Evolutionary conservation across 2,888 invertebrate species (phyloP).

Genomic region (Lymantria dispar): DNA sequence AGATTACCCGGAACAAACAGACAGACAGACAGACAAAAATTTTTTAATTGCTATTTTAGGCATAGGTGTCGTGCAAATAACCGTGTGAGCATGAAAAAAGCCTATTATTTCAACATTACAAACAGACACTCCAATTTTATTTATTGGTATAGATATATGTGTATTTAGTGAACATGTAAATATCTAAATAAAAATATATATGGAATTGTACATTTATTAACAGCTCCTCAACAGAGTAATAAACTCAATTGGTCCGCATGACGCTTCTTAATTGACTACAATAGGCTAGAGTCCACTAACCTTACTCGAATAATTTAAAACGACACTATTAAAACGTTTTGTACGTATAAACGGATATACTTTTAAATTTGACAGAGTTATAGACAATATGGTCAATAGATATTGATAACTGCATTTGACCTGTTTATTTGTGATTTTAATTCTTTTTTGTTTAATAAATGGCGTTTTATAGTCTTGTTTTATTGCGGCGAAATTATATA

Average conservation of each 20-base stretch:
- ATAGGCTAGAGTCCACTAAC: slow-evolving; percentile 45
- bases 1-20: too few relatives aligned
- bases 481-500: too few relatives aligned
- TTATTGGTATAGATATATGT: too few relatives aligned
- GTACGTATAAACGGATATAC: background rate
- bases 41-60: too few relatives aligned
- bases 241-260: slow-evolving; percentile 67
- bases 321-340: slow-evolving; percentile 8
- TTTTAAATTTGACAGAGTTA: slow-evolving; percentile 17
- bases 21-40: too few relatives aligned
- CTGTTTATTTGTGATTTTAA: slow-evolving; percentile 26
- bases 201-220: slow-evolving; percentile 35
- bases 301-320: slow-evolving; percentile 33
- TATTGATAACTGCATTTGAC: slow-evolving; percentile 29
- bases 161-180: too few relatives aligned
- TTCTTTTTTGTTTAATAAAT: slow-evolving; percentile 3
- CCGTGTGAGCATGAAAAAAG: too few relatives aligned
- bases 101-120: too few relatives aligned
- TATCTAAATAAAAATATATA: too few relatives aligned
- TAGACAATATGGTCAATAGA: slow-evolving; percentile 18
- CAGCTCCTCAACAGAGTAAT: slow-evolving; percentile 38
- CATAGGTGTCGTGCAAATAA: too few relatives aligned
- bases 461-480: background rate
- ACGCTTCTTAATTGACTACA: slow-evolving; percentile 67
- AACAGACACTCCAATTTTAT: too few relatives aligned